Conservation (phyloP, 2,797 vertebrate species). For the Alfaro cultratus region DNA sequence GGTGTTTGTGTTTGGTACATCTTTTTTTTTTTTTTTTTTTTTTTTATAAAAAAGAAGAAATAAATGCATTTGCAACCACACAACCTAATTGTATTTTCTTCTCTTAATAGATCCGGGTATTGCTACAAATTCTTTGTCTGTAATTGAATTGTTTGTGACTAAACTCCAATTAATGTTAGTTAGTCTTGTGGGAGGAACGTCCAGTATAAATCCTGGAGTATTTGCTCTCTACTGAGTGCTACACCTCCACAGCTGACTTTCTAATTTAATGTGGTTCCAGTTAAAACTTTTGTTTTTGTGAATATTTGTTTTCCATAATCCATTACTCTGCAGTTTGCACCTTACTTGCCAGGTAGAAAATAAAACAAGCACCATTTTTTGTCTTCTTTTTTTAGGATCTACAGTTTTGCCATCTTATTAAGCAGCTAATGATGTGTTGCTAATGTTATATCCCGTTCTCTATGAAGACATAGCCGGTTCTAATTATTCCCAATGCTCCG, state of each 20-base stretch:
- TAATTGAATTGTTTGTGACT: background rate
- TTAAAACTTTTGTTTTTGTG: background rate
- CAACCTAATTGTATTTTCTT: no score
- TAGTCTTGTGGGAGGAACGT: background rate
- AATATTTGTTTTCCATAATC: background rate
- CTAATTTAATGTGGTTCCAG: background rate
- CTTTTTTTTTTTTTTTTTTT: no score
- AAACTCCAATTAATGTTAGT: background rate
- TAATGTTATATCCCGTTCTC: background rate
- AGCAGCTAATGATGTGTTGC: background rate
- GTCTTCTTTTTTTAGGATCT: background rate
- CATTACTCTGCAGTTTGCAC: background rate
- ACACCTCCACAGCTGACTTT: no score
- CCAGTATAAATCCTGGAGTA: background rate
- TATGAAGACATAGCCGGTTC: background rate
- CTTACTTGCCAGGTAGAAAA: background rate
- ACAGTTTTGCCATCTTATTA: background rate
- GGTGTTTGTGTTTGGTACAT: background rate
- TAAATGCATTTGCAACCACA: background rate
- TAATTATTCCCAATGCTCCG: conserved; percentile 2
- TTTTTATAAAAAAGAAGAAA: background rate
- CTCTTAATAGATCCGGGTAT: background rate
- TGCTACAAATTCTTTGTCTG: background rate
- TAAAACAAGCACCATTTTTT: background rate
- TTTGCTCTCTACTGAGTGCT: background rate